phyloP scores from a whole-genome alignment of 92 coral and sea anemone genomes.

The Phymanthus crucifer region DNA sequence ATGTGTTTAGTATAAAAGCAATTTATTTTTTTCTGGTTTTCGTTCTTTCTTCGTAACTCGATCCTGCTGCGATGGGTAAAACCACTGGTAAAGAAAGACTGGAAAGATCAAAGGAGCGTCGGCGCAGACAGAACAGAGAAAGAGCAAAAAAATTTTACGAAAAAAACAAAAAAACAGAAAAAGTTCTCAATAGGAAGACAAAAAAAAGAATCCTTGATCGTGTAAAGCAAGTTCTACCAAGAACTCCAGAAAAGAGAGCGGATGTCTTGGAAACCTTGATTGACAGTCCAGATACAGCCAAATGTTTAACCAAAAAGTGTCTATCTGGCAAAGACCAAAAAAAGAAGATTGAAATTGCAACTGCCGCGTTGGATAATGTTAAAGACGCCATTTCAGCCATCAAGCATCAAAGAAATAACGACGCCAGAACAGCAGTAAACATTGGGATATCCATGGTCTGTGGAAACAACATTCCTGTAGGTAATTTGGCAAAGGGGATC shows the following conservation, averaged over 20 bases:
- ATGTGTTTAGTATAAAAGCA: too few relatives aligned
- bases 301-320: not conserved
- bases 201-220: slow-evolving; percentile 22
- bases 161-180: not conserved
- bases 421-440: not conserved
- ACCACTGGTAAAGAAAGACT: slow-evolving; percentile 31
- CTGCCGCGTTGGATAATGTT: not conserved
- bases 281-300: slow-evolving; percentile 8
- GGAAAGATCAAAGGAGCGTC: slow-evolving; percentile 10
- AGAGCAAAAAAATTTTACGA: slow-evolving; percentile 15
- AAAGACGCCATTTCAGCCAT: not conserved
- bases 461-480: not conserved
- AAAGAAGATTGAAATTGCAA: not conserved
- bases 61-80: too few relatives aligned
- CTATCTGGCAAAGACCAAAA: not conserved
- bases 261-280: not conserved
- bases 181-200: not conserved
- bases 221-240: slow-evolving; percentile 11
- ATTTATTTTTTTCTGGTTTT: too few relatives aligned
- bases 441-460: not conserved
- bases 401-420: not conserved
- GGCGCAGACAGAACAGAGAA: slow-evolving; percentile 12
- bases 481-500: not conserved
- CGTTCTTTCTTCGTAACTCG: too few relatives aligned
- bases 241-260: slow-evolving; percentile 25